A percentile compares a stretch with the other conserved stretches of the same genome.
phyloP scores from a whole-genome alignment of 2,797 vertebrate species.

The Sebastolobus altivelis region DNA sequence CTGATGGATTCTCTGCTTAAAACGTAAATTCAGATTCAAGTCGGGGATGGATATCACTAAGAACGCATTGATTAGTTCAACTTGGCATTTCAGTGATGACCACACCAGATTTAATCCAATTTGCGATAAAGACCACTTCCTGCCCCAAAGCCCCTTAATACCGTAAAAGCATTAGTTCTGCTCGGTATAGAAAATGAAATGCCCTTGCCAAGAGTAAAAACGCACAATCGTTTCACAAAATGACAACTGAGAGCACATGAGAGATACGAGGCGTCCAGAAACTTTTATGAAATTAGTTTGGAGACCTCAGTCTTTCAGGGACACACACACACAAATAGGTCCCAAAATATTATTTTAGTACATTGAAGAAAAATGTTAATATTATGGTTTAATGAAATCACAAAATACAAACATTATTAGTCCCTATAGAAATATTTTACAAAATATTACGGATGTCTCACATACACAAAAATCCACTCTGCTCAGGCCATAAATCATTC shows the following conservation, averaged over 20 bases:
- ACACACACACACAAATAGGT: background rate
- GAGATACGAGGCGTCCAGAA: background rate
- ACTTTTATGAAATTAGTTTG: conserved; percentile 36
- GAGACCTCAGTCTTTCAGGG: background rate
- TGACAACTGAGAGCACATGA: conserved; percentile 22
- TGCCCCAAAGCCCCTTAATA: background rate
- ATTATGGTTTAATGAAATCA: background rate
- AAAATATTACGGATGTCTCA: background rate
- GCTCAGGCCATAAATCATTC: background rate
- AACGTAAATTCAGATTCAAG: conserved; percentile 16
- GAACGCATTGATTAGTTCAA: conserved; percentile 10
- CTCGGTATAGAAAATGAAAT: conserved; percentile 23
- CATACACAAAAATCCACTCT: background rate
- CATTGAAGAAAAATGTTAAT: background rate
- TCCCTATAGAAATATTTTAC: background rate
- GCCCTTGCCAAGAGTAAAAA: background rate
- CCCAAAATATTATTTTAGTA: background rate
- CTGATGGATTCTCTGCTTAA: conserved; percentile 22
- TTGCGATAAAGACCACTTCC: conserved; percentile 18
- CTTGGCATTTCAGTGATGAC: conserved; percentile 19
- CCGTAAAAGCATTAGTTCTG: conserved; percentile 8
- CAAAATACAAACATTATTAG: background rate
- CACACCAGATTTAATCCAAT: conserved; percentile 18
- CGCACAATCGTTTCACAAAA: conserved; percentile 13
- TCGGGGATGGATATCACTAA: background rate